Evolutionary conservation across 2,888 invertebrate genomes (phyloP), one percentile per base, ranked within the genome.

Genomic region (Nephrocerus scutellatus): DNA sequence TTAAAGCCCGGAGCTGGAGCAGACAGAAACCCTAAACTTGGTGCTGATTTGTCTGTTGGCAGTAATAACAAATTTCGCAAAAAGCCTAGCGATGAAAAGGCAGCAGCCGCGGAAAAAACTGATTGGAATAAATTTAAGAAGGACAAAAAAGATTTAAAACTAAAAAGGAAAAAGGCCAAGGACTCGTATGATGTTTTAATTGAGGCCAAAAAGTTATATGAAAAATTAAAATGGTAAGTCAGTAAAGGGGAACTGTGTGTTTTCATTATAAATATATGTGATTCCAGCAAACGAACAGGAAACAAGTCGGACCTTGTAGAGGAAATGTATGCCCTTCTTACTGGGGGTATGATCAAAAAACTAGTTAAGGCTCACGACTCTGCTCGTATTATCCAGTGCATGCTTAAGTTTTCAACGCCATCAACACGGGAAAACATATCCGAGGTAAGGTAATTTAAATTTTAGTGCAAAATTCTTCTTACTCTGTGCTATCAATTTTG

Each of bases 301-400:
- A 49, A 62, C 19, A 75, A 78, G 47, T 62, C 68, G 15, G 73
- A 60, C 13, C 30, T 66, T 14, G 63, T 59, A 1, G 73, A 74
- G 46, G 74, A 82, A 48, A 66, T 85, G 5, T 83, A 82, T 49
- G 62, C 66, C 16, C 55, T 84, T 24, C 57, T 86, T 0, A 76
- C 77, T 54, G 70, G 64, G 7, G 68, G 71, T 40, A 77, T 82
- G 62, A 48, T 64, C 1, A 74, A 74, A 39, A 77, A 80, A 43
- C 72, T 89, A 50, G 82, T 86, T 7, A 74, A 84, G 49, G 80
- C 86, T 0, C 88, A 95, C 61, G 95, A 96, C 60, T 80, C 89
- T 25, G 86, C 88, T 5, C 72, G 95, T 52, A 83, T 95, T 2
- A 78, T 95, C 32, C 93, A 96, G 62, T 90, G 87, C 59, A 70